Base-by-base conservation (phyloP, 2,888 invertebrate species). In the Ypsolopha sequella region DNA sequence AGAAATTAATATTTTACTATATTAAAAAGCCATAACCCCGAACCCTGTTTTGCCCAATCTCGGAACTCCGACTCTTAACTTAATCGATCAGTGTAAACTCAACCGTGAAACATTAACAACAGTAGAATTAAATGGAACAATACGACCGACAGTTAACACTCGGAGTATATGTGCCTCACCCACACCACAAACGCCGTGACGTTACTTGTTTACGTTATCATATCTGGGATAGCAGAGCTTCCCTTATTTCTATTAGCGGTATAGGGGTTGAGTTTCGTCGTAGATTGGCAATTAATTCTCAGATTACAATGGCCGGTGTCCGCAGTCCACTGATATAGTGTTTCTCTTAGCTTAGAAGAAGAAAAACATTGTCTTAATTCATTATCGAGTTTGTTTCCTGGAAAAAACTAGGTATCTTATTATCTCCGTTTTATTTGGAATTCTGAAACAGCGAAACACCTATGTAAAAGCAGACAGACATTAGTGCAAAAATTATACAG, bases 241-340 rank as follows among this genome's bases (percentile, higher is more conserved):
- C 41, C 43, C 43, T 14, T 46, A 46, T 9, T 46, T 46, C 46
- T 46, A 36, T 46, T 35, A 6, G 46, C n/a, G 10, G 34, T 34
- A 33, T 39, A 39, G 39, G 34, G 24, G 34, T 46, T 46, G 10
- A 24, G n/a, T 48, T 48, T 48, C 48, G 57, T 53, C 59, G 68
- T 60, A 70, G 80, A 85, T 84, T 80, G 76, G 76, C 84, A 85
- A 85, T 84, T 79, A 85, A 60, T 55, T 70, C 76, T 82, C 82
- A 50, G 58, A 61, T 84, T 80, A 70, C 82, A 61, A 54, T 66
- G 57, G 63, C 62, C 68, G 57, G 55, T 72, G 77, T 66, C 63
- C 62, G 56, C 48, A 48, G 51, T 38, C 38, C 45, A 34, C 36
- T n/a, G 48, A 34, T 39, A 13, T 51, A 13, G 11, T 3, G 7